Evolutionary conservation across 1,140 invertebrate species (phyloP), one percentile per base, ranked within the genome.

Genomic region (Dysdera silvatica): DNA sequence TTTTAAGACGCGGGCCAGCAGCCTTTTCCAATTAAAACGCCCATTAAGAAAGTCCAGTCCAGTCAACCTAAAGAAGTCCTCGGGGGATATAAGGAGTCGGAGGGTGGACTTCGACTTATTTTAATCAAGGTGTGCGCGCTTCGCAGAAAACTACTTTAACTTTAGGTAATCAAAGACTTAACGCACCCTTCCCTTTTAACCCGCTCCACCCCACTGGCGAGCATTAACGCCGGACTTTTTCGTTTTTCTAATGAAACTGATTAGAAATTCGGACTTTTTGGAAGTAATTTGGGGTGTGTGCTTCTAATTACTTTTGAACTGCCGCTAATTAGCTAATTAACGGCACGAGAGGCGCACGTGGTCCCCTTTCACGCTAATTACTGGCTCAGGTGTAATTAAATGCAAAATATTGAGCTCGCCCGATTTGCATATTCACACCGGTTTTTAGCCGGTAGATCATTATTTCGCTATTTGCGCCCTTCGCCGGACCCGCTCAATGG

Each of bases 221-320:
- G 56, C 55, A 48, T 20, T 45, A 56, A 47, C 26, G 41, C 16
- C 24, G 28, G 26, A 31, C 56, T 49, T 60, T 60, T 37, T 48
- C 47, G 57, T 60, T 60, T 60, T 63, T 63, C 61, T 63, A 63
- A 63, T 63, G 61, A 63, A 63, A 53, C 61, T 63, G 61, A 63
- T 63, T 63, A 63, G 61, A 63, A 63, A 63, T 63, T 63, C 61
- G 61, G 61, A 63, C 61, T 63, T 63, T 63, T 63, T 63, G 61
- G 61, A 63, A 63, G 61, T 63, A 63, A 63, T 63, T 63, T 63
- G 56, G 61, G 61, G 61, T 63, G 61, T 63, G 61, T 63, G 61
- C 61, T 52, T 63, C 61, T 63, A 63, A 63, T 63, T 63, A 63
- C 61, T 63, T 63, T 63, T 63, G 61, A 63, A 63, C 61, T 63